phyloP scores from a whole-genome alignment of 2,113 vertebrate genomes.

The Australoheros scitulus region DNA sequence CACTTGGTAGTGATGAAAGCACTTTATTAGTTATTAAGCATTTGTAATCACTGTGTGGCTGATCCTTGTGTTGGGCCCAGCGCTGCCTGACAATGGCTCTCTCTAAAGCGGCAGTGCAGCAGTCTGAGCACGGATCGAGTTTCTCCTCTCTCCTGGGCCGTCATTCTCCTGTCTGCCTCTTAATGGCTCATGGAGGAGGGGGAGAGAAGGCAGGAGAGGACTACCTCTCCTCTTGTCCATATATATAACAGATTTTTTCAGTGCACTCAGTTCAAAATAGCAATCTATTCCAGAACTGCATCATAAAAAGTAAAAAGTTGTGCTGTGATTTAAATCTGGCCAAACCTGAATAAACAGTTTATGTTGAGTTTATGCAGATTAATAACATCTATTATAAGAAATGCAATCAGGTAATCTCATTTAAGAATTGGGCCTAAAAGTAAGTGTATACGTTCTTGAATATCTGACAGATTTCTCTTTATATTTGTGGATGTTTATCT shows the following conservation, averaged over 20 bases:
- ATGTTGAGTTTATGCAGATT: background rate
- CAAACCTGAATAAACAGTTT: background rate
- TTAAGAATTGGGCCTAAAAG: background rate
- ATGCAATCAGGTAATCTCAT: background rate
- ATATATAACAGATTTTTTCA: constrained; percentile 21
- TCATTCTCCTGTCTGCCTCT: constrained; percentile 75
- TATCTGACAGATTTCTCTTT: background rate
- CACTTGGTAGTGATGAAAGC: background rate
- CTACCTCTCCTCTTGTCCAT: constrained; percentile 45
- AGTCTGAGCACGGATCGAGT: constrained; percentile 77
- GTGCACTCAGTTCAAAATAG: background rate
- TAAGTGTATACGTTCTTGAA: background rate
- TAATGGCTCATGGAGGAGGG: constrained; percentile 74
- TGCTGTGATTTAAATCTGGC: background rate
- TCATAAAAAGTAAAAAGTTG: constrained; percentile 43
- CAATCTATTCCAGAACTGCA: background rate
- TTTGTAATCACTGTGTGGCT: constrained; percentile 11
- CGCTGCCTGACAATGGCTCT: constrained; percentile 70
- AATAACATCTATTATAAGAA: background rate
- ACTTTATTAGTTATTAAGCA: constrained; percentile 36
- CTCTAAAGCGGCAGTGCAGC: constrained; percentile 76
- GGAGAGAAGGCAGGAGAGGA: constrained; percentile 44
- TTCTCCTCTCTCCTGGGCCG: constrained; percentile 78
- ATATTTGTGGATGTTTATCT: background rate
- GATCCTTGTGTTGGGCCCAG: constrained; percentile 49